A percentile compares a stretch with the other conserved stretches of the same genome.
Conservation (phyloP, 2,797 vertebrate genomes). For the Numenius phaeopus region DNA sequence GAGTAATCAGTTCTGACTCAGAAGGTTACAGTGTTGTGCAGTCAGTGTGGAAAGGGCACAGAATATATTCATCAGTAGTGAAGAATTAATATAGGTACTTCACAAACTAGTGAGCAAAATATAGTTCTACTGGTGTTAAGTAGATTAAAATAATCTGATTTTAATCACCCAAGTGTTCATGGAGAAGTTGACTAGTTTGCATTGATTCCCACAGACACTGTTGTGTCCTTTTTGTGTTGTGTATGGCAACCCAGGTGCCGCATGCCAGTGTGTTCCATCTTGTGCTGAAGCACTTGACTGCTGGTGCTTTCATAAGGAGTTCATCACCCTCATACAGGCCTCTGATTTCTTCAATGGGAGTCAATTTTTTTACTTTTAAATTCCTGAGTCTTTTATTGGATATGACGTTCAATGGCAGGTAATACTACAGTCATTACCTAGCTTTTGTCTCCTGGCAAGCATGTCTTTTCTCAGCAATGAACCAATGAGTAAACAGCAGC, state of each 20-base stretch:
- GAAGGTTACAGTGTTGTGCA: background rate
- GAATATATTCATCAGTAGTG: background rate
- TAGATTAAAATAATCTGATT: background rate
- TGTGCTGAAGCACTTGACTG: background rate
- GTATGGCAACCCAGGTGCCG: accelerated
- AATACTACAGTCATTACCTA: background rate
- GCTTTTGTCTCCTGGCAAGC: background rate
- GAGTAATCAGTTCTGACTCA: background rate
- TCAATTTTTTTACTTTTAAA: background rate
- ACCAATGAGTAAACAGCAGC: background rate
- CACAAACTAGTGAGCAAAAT: background rate
- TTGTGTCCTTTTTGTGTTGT: background rate
- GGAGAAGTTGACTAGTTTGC: background rate
- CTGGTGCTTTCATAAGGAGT: background rate
- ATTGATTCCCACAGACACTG: background rate
- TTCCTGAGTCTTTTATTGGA: background rate
- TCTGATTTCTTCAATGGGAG: background rate
- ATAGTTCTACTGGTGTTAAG: background rate
- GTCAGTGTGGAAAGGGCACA: background rate
- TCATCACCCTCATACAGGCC: background rate
- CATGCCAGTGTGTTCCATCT: background rate
- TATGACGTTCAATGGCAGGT: background rate
- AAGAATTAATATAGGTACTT: background rate
- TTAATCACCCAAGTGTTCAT: background rate
- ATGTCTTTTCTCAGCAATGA: background rate